phyloP scores from a whole-genome alignment of 2,113 vertebrate genomes.

The Leiothrix lutea region DNA sequence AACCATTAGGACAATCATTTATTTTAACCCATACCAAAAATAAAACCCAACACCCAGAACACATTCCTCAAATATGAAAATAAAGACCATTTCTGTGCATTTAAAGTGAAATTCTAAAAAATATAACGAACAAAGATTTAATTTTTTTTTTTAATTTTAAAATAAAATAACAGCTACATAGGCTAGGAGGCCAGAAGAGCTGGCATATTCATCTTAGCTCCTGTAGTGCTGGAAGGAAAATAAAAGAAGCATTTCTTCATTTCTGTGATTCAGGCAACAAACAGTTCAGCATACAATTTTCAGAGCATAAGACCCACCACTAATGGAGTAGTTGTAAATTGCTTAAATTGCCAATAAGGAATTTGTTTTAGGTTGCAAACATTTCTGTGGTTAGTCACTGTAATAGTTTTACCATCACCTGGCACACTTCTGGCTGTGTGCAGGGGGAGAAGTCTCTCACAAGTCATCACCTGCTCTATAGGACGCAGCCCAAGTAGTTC shows the following conservation, averaged over 20 bases:
- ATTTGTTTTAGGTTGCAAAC: slow-evolving; percentile 8
- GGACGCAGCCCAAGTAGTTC: background rate
- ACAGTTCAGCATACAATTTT: background rate
- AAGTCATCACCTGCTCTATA: background rate
- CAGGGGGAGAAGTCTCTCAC: background rate
- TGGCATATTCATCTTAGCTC: background rate
- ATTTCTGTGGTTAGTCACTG: slow-evolving; percentile 20
- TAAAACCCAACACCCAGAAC: background rate
- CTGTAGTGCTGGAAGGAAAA: background rate
- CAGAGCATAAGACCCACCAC: background rate
- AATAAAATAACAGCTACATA: background rate
- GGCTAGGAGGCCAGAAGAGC: background rate
- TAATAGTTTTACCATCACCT: slow-evolving; percentile 1
- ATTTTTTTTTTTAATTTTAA: background rate
- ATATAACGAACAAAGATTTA: background rate
- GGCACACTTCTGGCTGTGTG: background rate
- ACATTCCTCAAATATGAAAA: background rate
- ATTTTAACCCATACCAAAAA: slow-evolving; percentile 48
- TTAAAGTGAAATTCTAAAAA: background rate
- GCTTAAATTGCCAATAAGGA: background rate
- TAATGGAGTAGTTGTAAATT: background rate
- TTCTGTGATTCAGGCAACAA: background rate
- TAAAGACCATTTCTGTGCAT: background rate
- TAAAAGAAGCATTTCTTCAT: background rate
- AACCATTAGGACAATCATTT: slow-evolving; percentile 36